These are phyloP conservation scores for Brachylomia viminalis DNA, from an alignment of 2,888 invertebrate genomes.

Conservation along the genomic window DNA sequence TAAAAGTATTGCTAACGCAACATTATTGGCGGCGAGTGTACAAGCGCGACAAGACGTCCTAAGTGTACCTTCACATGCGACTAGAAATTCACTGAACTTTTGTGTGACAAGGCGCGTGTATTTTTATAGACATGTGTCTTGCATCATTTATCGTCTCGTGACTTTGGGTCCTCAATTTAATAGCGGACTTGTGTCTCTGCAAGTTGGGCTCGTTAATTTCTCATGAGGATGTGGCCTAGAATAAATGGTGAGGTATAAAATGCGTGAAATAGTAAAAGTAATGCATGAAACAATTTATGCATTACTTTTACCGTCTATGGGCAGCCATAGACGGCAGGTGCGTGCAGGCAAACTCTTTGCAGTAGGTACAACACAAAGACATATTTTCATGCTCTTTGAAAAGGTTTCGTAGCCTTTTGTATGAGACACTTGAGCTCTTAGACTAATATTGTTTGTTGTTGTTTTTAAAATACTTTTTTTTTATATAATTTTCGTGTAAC, in stretches of 20 bases:
- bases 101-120: constrained; percentile 50
- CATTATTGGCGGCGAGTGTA: constrained; percentile 61
- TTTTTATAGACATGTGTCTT: constrained; percentile 53
- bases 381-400: too few species aligned
- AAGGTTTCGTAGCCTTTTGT: too few species aligned
- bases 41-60: constrained; percentile 25
- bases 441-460: too few species aligned
- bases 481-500: too few species aligned
- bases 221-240: constrained; percentile 45
- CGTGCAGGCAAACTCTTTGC: too few species aligned
- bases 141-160: constrained; percentile 63
- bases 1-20: constrained; percentile 71
- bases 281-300: too few species aligned
- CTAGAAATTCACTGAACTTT: constrained; percentile 44
- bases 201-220: constrained; percentile 46
- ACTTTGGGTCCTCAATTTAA: constrained; percentile 60
- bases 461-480: too few species aligned
- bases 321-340: too few species aligned
- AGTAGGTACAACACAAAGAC: too few species aligned
- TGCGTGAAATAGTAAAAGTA: constrained; percentile 14
- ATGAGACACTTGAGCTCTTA: too few species aligned
- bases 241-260: constrained; percentile 18
- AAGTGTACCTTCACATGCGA: constrained; percentile 56
- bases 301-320: too few species aligned
- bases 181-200: constrained; percentile 42